Conservation (phyloP, 2,797 vertebrate genomes). For the Tinamus major region DNA sequence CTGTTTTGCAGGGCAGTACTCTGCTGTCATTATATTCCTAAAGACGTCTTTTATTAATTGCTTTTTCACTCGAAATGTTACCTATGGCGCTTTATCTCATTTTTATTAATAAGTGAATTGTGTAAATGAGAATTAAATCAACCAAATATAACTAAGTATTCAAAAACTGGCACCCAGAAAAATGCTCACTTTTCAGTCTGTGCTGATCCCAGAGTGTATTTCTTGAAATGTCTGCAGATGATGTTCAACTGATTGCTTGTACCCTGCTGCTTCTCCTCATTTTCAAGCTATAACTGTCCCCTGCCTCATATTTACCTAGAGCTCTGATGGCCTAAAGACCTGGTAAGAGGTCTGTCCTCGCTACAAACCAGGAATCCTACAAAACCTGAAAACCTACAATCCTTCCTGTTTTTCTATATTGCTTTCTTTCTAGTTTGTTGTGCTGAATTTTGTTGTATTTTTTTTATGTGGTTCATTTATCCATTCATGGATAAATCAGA, state of each 20-base stretch:
- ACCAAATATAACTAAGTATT: neutral
- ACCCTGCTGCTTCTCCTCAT: neutral
- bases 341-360: neutral
- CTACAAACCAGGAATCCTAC: neutral
- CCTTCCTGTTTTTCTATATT: neutral
- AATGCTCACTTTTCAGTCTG: neutral
- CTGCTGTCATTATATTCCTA: neutral
- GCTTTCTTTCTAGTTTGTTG: neutral
- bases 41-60: neutral
- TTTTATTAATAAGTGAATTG: neutral
- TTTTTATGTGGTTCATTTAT: neutral
- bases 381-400: too few relatives aligned
- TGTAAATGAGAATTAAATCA: neutral
- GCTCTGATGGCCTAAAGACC: neutral
- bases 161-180: neutral
- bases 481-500: neutral
- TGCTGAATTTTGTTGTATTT: neutral
- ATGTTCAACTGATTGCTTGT: neutral
- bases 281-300: neutral
- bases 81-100: neutral
- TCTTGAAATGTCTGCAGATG: neutral
- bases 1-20: neutral
- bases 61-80: neutral
- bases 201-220: accelerated
- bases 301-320: neutral